Base-by-base conservation (phyloP, 1,140 invertebrate species). In the Pseudobourletiella spinata region DNA sequence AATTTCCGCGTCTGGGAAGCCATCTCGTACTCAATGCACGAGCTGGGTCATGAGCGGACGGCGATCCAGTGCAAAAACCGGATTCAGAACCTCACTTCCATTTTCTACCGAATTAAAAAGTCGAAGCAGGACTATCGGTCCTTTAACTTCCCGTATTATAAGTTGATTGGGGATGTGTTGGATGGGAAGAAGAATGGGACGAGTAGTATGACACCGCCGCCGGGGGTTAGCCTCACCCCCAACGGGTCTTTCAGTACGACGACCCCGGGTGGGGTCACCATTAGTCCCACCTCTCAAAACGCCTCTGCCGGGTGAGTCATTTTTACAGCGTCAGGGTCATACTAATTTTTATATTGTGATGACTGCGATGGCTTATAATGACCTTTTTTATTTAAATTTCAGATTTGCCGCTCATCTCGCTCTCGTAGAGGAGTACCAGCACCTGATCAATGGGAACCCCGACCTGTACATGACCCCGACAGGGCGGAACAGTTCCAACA, bases 51-150 rank as follows among this genome's bases (percentile, higher is more conserved):
- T 54, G 68, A 69, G 26, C 48, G 68, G 24, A 69, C 68, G 11
- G 68, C 68, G 15, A 69, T 69, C 60, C 68, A 69, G 22, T 69
- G 68, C 51, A 69, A 69, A 65, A 69, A 69, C 32, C 54, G 68
- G 16, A 69, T 69, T 61, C 68, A 69, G 52, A 69, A 69, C 28
- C 48, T 69, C 18, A 69, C 68, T 16, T 69, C 68, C 16, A 69
- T 69, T 42, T 69, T 66, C 43, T 69, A 69, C 46, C 62, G 68
- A 4, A 69, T 69, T 54, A 69, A 69, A 43, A 69, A 69, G 44
- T 62, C 64, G 2, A 69, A 69, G 39, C 68, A 69, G 50, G 68
- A 69, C 52, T 69, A 69, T 51, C 54, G 68, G 42, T 48, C 58
- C 18, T 69, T 69, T 44, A 69, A 69, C 32, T 69, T 69, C 29